phyloP scores from a whole-genome alignment of 2,888 invertebrate genomes.

The Macrostomum cliftonense region DNA sequence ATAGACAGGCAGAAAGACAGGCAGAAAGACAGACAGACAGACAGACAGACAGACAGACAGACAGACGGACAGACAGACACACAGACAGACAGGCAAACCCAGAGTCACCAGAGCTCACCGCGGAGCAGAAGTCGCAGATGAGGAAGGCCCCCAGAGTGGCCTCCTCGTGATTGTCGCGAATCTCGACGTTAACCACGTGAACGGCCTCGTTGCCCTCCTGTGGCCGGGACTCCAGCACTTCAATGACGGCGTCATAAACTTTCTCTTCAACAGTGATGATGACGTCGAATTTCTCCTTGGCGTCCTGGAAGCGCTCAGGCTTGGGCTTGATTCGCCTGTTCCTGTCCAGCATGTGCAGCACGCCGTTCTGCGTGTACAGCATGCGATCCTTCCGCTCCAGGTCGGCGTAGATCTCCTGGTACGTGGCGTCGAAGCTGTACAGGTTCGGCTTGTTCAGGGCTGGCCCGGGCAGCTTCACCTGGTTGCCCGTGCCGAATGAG shows the following conservation, averaged over 20 bases:
- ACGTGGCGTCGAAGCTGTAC: slow-evolving; percentile 83
- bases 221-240: slow-evolving; percentile 45
- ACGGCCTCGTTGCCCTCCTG: slow-evolving; percentile 60
- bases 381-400: slow-evolving; percentile 68
- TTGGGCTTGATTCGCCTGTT: slow-evolving; percentile 78
- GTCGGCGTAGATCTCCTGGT: slow-evolving; percentile 83
- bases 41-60: no score
- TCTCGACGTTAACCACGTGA: slow-evolving; percentile 91
- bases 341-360: slow-evolving; percentile 89
- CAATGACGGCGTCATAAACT: slow-evolving; percentile 91
- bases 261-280: slow-evolving; percentile 91
- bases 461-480: slow-evolving; percentile 82
- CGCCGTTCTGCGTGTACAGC: slow-evolving; percentile 91
- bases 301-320: slow-evolving; percentile 81
- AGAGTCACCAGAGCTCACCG: slow-evolving; percentile 43
- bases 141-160: slow-evolving; percentile 94
- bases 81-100: no score
- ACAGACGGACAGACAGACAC: no score
- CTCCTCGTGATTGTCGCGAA: slow-evolving; percentile 97
- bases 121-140: slow-evolving; percentile 78
- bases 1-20: no score
- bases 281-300: slow-evolving; percentile 73
- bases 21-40: no score
- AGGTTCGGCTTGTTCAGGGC: slow-evolving; percentile 76
- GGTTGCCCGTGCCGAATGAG: slow-evolving; percentile 51